Conservation (phyloP, 2,113 vertebrate genomes). For the Balaenoptera acutorostrata region DNA sequence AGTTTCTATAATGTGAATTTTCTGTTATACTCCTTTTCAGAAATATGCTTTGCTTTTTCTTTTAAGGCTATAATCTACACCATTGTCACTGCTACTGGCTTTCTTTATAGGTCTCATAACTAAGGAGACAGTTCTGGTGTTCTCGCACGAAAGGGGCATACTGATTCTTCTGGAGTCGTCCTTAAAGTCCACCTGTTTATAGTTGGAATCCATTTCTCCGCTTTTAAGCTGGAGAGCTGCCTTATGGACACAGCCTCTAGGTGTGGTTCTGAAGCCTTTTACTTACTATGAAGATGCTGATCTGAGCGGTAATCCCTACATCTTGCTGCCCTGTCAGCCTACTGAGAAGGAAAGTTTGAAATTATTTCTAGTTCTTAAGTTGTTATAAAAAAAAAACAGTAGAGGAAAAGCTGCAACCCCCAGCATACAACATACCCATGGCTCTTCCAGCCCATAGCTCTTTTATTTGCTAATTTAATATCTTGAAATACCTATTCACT, state of each 20-base stretch:
- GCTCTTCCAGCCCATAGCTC: background rate
- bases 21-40: background rate
- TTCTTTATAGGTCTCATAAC: background rate
- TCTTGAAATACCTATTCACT: conserved; percentile 1
- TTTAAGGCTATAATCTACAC: background rate
- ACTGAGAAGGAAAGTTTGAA: conserved; percentile 18
- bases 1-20: conserved; percentile 10
- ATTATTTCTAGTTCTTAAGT: conserved; percentile 37
- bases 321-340: background rate
- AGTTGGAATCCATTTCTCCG: background rate
- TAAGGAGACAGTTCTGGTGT: background rate
- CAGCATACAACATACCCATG: background rate
- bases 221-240: background rate
- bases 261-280: conserved; percentile 39
- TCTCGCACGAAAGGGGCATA: background rate
- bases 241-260: background rate
- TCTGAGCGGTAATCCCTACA: conserved; percentile 13
- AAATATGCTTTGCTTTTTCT: background rate
- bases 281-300: conserved; percentile 37
- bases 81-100: background rate
- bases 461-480: background rate
- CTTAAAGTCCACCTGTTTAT: background rate
- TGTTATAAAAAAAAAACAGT: conserved; percentile 14
- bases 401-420: background rate
- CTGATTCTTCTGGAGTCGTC: background rate